Percentiles rank a stretch among this genome's conserved stretches.
Conservation (phyloP, 1,140 invertebrate genomes). For the Sminthurides bifidus region DNA sequence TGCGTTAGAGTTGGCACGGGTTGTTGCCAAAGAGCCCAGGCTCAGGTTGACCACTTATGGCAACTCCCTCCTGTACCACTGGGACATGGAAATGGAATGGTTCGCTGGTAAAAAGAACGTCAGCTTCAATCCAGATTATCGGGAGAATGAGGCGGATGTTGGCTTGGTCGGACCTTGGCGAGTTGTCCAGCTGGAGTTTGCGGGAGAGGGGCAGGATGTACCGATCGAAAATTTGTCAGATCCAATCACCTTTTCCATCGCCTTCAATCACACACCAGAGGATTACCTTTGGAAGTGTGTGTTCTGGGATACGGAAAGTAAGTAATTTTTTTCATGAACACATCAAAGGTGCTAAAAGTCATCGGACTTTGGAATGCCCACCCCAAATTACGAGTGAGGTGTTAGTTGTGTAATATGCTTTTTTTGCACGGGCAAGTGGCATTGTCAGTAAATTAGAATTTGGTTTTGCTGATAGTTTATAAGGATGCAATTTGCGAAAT, state of each 20-base stretch:
- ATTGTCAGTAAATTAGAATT: not conserved
- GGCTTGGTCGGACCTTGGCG: conserved; percentile 9
- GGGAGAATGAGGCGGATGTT: not conserved
- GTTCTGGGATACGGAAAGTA: conserved; percentile 40
- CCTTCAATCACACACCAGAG: conserved; percentile 31
- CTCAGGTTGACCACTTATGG: not conserved
- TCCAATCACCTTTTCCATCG: conserved; percentile 37
- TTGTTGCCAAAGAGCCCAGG: not conserved
- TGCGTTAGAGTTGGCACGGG: no score
- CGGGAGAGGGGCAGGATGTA: conserved; percentile 31
- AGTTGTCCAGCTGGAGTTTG: conserved; percentile 31
- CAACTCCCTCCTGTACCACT: not conserved
- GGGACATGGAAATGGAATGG: not conserved
- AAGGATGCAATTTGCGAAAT: not conserved
- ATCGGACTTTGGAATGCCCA: not conserved
- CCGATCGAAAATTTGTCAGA: conserved; percentile 36
- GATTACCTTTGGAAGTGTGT: conserved; percentile 36
- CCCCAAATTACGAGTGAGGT: not conserved
- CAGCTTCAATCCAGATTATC: no score
- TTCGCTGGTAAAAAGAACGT: not conserved
- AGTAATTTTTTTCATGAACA: conserved; percentile 12
- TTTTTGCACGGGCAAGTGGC: not conserved
- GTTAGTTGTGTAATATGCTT: not conserved
- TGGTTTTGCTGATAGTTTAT: not conserved
- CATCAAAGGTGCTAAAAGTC: not conserved